Conservation (phyloP, 1,140 invertebrate species). For the Forficula auricularia region DNA sequence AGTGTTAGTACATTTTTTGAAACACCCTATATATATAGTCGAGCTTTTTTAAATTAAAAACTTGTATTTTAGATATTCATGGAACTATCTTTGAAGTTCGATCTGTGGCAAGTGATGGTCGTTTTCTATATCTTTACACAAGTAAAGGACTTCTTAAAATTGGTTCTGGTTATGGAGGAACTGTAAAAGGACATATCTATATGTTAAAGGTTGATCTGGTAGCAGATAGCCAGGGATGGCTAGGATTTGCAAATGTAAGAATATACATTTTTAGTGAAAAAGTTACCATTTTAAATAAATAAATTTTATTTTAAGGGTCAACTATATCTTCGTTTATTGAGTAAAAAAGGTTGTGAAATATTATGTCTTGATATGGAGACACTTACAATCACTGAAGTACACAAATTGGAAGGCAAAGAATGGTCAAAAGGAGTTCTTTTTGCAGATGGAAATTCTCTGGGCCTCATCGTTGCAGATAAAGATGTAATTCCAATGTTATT, state of each 20-base stretch:
- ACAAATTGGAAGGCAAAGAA: constrained; percentile 43
- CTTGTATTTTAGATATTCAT: constrained; percentile 16
- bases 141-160: constrained; percentile 70
- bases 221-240: constrained; percentile 51
- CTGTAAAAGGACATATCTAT: constrained; percentile 73
- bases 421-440: constrained; percentile 55
- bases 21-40: no score
- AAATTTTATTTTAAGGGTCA: constrained; percentile 28
- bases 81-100: constrained; percentile 23
- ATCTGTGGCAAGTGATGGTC: constrained; percentile 70
- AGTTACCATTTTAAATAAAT: not conserved
- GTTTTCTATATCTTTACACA: constrained; percentile 68
- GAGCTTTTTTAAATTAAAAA: no score
- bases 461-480: constrained; percentile 59
- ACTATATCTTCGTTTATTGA: constrained; percentile 30
- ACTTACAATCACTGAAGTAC: constrained; percentile 23
- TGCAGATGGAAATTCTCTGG: constrained; percentile 66
- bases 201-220: constrained; percentile 63
- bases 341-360: constrained; percentile 21
- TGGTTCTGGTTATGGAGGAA: constrained; percentile 80
- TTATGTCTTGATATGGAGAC: constrained; percentile 28
- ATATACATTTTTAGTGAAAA: constrained; percentile 3
- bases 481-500: constrained; percentile 42
- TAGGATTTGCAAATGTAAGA: constrained; percentile 68
- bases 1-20: no score